Conservation (phyloP, 2,113 vertebrate species). For the Pedetes capensis region DNA sequence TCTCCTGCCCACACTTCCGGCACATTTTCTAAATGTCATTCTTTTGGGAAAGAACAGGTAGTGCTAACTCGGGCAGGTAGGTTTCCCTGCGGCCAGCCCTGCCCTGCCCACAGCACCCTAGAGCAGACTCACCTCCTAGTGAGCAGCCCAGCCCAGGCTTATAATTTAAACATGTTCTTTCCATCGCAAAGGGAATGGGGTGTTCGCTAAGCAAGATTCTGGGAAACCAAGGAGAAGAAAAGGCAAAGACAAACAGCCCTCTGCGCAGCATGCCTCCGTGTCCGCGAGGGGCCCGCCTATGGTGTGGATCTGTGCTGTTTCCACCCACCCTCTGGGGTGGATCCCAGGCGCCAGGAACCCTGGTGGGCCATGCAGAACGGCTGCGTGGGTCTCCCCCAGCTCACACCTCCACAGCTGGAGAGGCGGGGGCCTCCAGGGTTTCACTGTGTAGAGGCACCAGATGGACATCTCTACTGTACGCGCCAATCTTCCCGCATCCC, state of each 20-base stretch:
- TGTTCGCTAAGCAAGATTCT: not conserved
- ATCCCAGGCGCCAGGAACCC: too few species aligned
- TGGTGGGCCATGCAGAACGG: accelerated
- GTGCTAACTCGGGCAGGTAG: accelerated
- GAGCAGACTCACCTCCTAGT: too few species aligned
- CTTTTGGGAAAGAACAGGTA: accelerated
- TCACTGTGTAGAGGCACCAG: accelerated
- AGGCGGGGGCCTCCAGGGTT: accelerated
- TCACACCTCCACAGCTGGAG: accelerated
- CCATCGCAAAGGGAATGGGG: not conserved
- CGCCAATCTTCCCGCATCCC: not conserved
- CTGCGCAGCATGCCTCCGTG: too few species aligned
- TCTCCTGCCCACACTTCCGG: accelerated
- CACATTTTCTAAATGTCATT: accelerated
- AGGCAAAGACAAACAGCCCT: not conserved
- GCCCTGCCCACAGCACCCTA: not conserved
- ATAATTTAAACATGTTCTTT: not conserved
- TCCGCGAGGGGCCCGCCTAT: too few species aligned
- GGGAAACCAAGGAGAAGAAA: not conserved
- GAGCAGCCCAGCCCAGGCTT: accelerated
- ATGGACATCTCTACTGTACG: accelerated
- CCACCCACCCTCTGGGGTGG: accelerated
- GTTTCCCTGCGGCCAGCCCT: not conserved
- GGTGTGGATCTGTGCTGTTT: accelerated
- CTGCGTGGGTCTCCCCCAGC: accelerated